Evolutionary conservation across 2,113 vertebrate genomes (phyloP), one percentile per base, ranked within the genome.

Genomic region (Sporophila hypoxantha): DNA sequence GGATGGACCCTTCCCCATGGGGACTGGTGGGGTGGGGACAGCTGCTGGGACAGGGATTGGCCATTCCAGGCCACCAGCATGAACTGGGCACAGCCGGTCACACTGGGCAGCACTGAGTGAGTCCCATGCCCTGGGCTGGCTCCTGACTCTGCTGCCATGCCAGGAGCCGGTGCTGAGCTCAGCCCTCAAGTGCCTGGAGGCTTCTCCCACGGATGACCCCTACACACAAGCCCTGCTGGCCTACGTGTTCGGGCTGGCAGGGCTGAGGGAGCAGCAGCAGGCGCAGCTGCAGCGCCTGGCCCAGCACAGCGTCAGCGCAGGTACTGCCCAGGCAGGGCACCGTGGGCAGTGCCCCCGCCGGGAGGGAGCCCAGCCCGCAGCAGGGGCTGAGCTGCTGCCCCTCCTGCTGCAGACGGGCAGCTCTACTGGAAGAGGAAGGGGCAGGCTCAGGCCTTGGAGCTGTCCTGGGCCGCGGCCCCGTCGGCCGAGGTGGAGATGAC

Each of bases 161-260:
- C 74, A 95, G 95, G 74, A 86, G 16, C 82, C 60, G 0, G 14
- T 4, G 7, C 65, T 93, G 69, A 85, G 36, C 49, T 79, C 62
- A 23, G 91, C 89, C 44, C 50, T 96, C 42, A 34, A 8, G 22
- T 96, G 95, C 82, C 87, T 96, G 83, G 39, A 80, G 39, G 55
- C 68, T 7, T 88, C 90, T 0, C 13, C 20, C 34, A 81, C 74
- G 0, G 81, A 84, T 0, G 64, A 81, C 41, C 77, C 27, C 47
- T 92, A 89, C 89, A 89, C 80, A 0, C 80, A 76, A 26, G 91
- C 88, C 0, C 65, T 95, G 46, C 82, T 95, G 0, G 77, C 92
- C 34, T 96, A 95, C 1, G 79, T 91, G 32, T 94, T 94, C 0
- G 90, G 92, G 39, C 50, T 96, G 86, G 92, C 86, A 0, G 83